Evolutionary conservation across 2,888 invertebrate species (phyloP), one percentile per base, ranked within the genome.

Genomic region (Polydrusus pterygomalis): DNA sequence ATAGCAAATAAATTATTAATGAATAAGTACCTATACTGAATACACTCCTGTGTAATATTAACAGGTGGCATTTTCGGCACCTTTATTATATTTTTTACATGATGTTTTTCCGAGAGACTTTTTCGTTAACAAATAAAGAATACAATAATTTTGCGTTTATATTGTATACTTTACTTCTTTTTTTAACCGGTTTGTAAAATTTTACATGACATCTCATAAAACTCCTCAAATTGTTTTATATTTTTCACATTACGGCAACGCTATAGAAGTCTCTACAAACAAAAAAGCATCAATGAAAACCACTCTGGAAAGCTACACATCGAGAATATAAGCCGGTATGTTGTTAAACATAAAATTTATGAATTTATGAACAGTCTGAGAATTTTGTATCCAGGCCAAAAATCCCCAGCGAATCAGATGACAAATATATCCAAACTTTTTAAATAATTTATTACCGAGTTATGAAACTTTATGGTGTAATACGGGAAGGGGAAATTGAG

Each of bases 361-460:
- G 15, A 40, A 70, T 70, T 70, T 70, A 70, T 70, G 40, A 38
- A 62, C 30, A 38, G 70, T 63, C 62, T 43, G 70, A 70, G 63
- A 70, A 63, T 70, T 63, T 63, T 70, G 70, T 70, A 63, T 20
- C 51, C 49, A 47, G 51, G 63, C 70, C 70, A 70, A 70, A 70
- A 70, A 63, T 70, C 63, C 63, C 63, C 63, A 63, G 63, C 34
- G 68, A 54, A 68, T 49, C 38, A 17, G n/a, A 47, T 70, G 70
- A 70, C 70, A 70, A 45, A 70, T 47, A 70, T 70, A 49, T 60
- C 43, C 38, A 7, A 58, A 43, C 70, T 60, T 70, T 60, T 49
- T 70, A 47, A 62, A 58, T 47, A 45, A 49, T 49, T 40, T 70
- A 70, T 70, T 70, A 30, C 38, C 20, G 47, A 45, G 49, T 70